Conservation (phyloP, 2,113 vertebrate genomes). For the Neoarius graeffei region DNA sequence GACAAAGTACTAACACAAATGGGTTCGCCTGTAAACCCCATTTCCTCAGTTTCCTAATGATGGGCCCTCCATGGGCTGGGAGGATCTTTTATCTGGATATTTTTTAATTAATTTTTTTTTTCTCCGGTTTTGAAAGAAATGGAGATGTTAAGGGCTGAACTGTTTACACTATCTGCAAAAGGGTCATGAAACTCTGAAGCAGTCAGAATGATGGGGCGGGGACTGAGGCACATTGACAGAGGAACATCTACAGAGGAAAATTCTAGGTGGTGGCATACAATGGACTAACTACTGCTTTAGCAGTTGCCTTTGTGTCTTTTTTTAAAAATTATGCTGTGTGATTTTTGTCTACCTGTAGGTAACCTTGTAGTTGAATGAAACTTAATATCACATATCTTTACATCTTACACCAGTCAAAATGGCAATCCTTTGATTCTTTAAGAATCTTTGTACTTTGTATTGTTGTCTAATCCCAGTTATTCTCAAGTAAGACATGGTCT, state of each 20-base stretch:
- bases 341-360: slow-evolving; percentile 57
- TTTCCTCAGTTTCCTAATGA: slow-evolving; percentile 97
- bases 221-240: slow-evolving; percentile 49
- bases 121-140: slow-evolving; percentile 69
- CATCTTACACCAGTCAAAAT: slow-evolving; percentile 60
- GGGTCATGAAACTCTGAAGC: slow-evolving; percentile 60
- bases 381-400: slow-evolving; percentile 57
- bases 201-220: slow-evolving; percentile 55
- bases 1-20: slow-evolving; percentile 99
- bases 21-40: slow-evolving; percentile 96
- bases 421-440: slow-evolving; percentile 58
- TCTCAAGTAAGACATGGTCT: slow-evolving; percentile 62
- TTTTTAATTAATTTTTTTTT: slow-evolving; percentile 41
- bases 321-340: slow-evolving; percentile 53
- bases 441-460: slow-evolving; percentile 55
- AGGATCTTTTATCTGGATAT: slow-evolving; percentile 45
- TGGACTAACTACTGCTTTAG: slow-evolving; percentile 68
- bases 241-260: slow-evolving; percentile 41
- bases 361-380: slow-evolving; percentile 65
- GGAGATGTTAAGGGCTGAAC: slow-evolving; percentile 72
- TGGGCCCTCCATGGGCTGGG: slow-evolving; percentile 54
- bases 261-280: slow-evolving; percentile 58
- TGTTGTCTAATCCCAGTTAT: slow-evolving; percentile 66
- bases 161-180: slow-evolving; percentile 77
- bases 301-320: slow-evolving; percentile 52